Base-by-base conservation (phyloP, 2,888 invertebrate genomes). In the Scrobipalpa atriplicella region DNA sequence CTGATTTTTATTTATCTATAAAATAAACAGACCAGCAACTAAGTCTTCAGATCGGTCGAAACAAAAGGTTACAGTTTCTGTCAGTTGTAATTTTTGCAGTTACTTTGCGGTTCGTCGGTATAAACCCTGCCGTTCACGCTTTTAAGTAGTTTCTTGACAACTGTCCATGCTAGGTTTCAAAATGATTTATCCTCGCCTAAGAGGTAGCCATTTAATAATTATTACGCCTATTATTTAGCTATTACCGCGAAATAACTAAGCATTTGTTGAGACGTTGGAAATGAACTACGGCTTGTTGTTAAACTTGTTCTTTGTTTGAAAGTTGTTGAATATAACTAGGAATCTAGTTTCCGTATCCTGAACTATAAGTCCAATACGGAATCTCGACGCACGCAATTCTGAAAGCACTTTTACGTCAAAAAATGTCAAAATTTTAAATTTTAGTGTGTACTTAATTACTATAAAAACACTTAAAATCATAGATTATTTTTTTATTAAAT, bases 141-240 rank as follows among this genome's bases (percentile, higher is more conserved):
- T 3, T 9, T 19, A 21, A 11, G 38, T 16, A 58, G 36, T 38
- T 16, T 36, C 38, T 58, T 36, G 58, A 58, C 58, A 58, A 58
- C 58, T 36, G 54, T 54, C 29, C 16, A n/a, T 11, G 36, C 38
- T 16, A 58, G 58, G 54, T 56, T 56, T 56, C 54, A 56, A 58
- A 36, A 58, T 58, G 58, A 58, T 58, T 58, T 58, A 58, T 58
- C n/a, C 16, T 58, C 29, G 58, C 29, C 16, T 38, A 38, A 58
- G 58, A 29, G 38, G 9, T n/a, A 16, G 38, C 38, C 16, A 38
- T 58, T 58, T 58, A 58, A 58, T 38, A 58, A 58, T 58, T 52
- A 64, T 64, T 64, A 64, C 41, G 41, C 39, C 54, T 65, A 56
- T 65, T 52, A 43, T 56, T 47, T 29, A 56, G 65, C n/a, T 2